Evolutionary conservation across 2,888 invertebrate species (phyloP).

Genomic region (Phalera bucephala): DNA sequence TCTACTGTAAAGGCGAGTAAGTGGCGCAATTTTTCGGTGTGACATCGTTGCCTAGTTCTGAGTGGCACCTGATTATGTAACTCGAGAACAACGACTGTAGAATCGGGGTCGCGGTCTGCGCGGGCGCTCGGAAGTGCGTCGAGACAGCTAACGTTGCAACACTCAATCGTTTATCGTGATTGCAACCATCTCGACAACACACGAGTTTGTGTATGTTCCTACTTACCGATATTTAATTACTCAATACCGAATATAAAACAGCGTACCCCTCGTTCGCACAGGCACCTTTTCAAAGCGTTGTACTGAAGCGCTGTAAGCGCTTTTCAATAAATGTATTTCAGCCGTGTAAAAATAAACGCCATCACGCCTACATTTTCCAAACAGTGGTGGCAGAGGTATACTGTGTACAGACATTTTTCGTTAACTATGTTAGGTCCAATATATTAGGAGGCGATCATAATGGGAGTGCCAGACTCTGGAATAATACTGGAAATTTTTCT

Average conservation of each 20-base stretch:
- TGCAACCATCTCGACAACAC: constrained; percentile 19
- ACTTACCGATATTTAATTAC: not conserved
- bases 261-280: too few relatives aligned
- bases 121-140: constrained; percentile 66
- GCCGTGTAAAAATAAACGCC: too few relatives aligned
- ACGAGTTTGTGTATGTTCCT: constrained; percentile 3
- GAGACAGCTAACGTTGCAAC: constrained; percentile 43
- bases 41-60: constrained; percentile 82
- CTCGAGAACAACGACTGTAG: constrained; percentile 67
- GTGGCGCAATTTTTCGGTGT: constrained; percentile 80
- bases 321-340: too few relatives aligned
- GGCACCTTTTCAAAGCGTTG: too few relatives aligned
- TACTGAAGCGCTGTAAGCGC: too few relatives aligned
- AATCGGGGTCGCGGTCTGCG: constrained; percentile 72
- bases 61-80: constrained; percentile 78
- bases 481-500: too few relatives aligned
- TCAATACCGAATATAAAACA: not conserved
- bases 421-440: too few relatives aligned
- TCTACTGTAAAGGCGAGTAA: constrained; percentile 41
- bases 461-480: too few relatives aligned
- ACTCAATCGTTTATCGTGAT: constrained; percentile 33
- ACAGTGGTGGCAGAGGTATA: too few relatives aligned
- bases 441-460: too few relatives aligned
- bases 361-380: too few relatives aligned
- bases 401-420: too few relatives aligned